Percentiles rank a stretch among this genome's conserved stretches.
Conservation (phyloP, 92 coral and sea anemone genomes). For the Ricordea florida region DNA sequence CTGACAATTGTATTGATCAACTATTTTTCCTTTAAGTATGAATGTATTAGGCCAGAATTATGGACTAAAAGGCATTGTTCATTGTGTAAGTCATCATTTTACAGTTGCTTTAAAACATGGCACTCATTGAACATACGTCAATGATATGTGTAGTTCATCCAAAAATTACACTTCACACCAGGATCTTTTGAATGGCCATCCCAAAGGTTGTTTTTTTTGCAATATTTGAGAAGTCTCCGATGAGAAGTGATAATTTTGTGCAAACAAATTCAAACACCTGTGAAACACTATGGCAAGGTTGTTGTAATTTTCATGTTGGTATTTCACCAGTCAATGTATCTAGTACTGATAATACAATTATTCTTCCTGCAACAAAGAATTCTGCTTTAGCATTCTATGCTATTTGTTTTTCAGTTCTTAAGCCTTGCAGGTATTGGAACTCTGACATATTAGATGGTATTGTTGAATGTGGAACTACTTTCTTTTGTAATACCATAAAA, state of each 20-base stretch:
- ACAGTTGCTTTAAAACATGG: constrained; percentile 33
- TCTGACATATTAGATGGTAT: constrained; percentile 46
- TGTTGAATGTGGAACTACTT: constrained; percentile 32
- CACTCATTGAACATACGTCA: constrained; percentile 2
- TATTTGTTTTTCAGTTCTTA: constrained; percentile 48
- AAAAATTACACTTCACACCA: constrained; percentile 13
- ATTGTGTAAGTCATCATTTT: constrained; percentile 39
- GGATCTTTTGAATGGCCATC: constrained; percentile 5
- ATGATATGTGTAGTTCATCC: constrained; percentile 18
- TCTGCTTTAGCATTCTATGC: constrained; percentile 42
- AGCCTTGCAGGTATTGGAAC: no score
- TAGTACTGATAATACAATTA: neutral
- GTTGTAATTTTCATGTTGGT: no score
- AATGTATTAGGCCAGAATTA: neutral
- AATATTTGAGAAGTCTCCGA: constrained; percentile 18
- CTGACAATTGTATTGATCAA: constrained; percentile 16
- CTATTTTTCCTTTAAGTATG: neutral
- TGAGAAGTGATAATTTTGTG: neutral
- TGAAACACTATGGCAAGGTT: neutral
- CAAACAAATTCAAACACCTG: neutral
- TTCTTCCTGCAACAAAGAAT: constrained; percentile 10
- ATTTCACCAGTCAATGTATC: neutral
- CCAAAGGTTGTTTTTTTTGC: constrained; percentile 31
- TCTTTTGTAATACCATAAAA: neutral
- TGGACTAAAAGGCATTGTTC: constrained; percentile 28